Conservation (phyloP, 2,113 vertebrate species). For the Prunella fulvescens region DNA sequence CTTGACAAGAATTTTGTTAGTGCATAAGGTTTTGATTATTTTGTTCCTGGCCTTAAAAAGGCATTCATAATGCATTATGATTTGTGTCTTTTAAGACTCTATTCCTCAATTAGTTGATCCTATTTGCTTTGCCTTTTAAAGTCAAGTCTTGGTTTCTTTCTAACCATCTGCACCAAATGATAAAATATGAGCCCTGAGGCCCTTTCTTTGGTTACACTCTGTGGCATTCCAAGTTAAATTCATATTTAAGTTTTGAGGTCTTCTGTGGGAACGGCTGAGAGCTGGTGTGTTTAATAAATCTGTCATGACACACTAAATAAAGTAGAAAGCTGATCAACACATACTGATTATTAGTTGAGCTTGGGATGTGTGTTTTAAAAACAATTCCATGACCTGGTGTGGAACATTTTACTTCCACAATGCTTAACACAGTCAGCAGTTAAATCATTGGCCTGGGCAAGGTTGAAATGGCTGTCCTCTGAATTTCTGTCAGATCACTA, state of each 20-base stretch:
- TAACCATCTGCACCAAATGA: not conserved
- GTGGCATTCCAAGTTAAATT: not conserved
- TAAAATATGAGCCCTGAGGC: not conserved
- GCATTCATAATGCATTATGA: not conserved
- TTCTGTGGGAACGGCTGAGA: not conserved
- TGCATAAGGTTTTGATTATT: not conserved
- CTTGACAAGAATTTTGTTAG: not conserved
- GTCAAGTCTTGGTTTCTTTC: not conserved
- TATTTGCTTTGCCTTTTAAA: not conserved
- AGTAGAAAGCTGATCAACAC: not conserved
- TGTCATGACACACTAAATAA: not conserved
- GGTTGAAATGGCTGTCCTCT: not conserved
- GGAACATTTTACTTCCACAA: not conserved
- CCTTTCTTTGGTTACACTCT: not conserved
- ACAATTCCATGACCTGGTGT: not conserved
- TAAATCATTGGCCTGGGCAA: not conserved
- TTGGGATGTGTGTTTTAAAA: not conserved
- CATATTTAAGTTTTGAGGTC: not conserved
- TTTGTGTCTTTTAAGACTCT: not conserved
- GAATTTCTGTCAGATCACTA: not conserved
- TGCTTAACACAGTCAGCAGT: not conserved
- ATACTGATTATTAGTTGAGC: not conserved
- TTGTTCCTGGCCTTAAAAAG: not conserved
- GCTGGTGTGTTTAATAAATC: not conserved
- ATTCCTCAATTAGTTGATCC: not conserved